Evolutionary conservation across 2,113 vertebrate genomes (phyloP), one percentile per base, ranked within the genome.

Genomic region (Onychorhynchus coronatus): DNA sequence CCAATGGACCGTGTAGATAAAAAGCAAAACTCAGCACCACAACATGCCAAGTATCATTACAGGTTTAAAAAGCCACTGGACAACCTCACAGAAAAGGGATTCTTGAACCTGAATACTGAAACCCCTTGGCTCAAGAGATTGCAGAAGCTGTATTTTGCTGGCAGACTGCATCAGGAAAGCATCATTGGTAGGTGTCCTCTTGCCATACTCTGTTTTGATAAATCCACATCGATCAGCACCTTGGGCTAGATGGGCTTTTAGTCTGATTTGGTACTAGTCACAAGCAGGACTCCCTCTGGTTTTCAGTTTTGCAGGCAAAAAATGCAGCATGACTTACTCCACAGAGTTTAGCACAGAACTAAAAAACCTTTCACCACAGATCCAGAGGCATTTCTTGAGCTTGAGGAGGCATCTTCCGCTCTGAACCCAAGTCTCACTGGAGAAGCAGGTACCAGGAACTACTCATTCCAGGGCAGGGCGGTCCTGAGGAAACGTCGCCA

Each of bases 381-480:
- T 84, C 33, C 47, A 85, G 39, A 87, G 52, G 52, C 30, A 59
- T 12, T 85, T 91, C 59, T 50, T 58, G 56, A 82, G 27, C 62
- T 18, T 50, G 27, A 95, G 68, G 71, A 79, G 22, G 41, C 58
- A 52, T 52, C 42, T 41, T 47, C 77, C 3, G 2, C 61, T 68
- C 74, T 20, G 37, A 94, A 85, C 30, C 42, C 46, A 78, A 46
- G 55, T 49, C 52, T 47, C 86, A 77, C 24, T 23, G 37, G 53
- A 91, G 81, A 55, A 88, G 70, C 52, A 93, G 52, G 81, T 91
- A 96, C 56, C 81, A 89, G 87, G 88, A 97, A 71, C 80, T 84
- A 83, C 84, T 95, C 61, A 89, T 91, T 93, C 93, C 93, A 92
- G 87, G 77, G 77, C 86, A 89, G 91, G 89, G 76, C 86, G 65